Conservation (phyloP, 2,888 invertebrate genomes). For the Dromius quadrimaculatus region DNA sequence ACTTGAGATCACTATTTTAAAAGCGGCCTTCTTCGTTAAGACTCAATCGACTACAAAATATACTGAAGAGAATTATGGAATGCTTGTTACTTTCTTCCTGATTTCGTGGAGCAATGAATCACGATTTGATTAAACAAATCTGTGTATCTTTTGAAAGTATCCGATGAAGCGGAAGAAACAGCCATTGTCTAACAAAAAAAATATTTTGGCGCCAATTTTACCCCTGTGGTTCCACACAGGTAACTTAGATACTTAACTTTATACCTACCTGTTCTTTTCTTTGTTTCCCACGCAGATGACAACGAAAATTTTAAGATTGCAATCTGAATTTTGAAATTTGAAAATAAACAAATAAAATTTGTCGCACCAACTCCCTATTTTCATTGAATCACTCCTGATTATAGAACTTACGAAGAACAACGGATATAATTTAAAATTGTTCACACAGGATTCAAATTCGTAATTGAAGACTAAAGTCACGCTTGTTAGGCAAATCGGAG, state of each 20-base stretch:
- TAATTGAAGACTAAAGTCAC: conserved; percentile 34
- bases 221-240: conserved; percentile 8
- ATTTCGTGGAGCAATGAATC: background rate
- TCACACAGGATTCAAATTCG: conserved; percentile 31
- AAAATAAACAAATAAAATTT: too few species aligned
- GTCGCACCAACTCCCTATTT: too few species aligned
- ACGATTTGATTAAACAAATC: background rate
- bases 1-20: background rate
- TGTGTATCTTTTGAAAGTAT: conserved; percentile 7
- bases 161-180: background rate
- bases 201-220: conserved; percentile 33
- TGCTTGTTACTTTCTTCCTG: conserved; percentile 26
- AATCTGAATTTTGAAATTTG: too few species aligned
- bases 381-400: too few species aligned
- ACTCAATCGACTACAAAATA: background rate
- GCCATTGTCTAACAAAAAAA: background rate
- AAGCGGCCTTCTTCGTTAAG: conserved; percentile 1
- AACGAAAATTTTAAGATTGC: too few species aligned
- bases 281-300: conserved; percentile 8
- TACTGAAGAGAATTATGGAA: background rate
- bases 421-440: conserved; percentile 35
- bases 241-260: conserved; percentile 5
- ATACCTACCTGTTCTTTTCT: conserved; percentile 15
- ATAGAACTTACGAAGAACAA: too few species aligned
- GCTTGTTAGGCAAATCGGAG: conserved; percentile 48